These are phyloP conservation scores for Thalpophila matura DNA, from an alignment of 2,888 invertebrate species.

Conservation along the genomic window DNA sequence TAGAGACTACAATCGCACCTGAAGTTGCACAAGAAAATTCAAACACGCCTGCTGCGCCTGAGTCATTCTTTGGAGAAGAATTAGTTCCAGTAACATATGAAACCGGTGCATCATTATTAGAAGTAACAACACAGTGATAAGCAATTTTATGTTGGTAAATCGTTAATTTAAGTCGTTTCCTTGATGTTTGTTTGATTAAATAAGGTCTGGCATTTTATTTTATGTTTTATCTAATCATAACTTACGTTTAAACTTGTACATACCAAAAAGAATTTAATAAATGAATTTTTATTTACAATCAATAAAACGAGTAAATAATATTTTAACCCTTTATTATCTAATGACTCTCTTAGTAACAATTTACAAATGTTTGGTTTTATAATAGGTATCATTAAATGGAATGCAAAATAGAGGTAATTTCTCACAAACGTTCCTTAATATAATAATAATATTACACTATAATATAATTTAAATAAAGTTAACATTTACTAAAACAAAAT, in stretches of 20 bases:
- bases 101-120: conserved; percentile 78
- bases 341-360: conserved; percentile 83
- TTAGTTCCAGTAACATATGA: conserved; percentile 68
- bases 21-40: conserved; percentile 13
- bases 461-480: conserved; percentile 76
- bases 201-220: conserved; percentile 45
- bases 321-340: conserved; percentile 75
- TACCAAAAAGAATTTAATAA: conserved; percentile 19
- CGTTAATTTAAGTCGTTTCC: conserved; percentile 42
- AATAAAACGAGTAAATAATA: conserved; percentile 48
- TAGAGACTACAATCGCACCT: conserved; percentile 30
- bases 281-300: conserved; percentile 4
- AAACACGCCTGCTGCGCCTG: conserved; percentile 33
- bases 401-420: conserved; percentile 87
- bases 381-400: conserved; percentile 82
- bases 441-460: conserved; percentile 67
- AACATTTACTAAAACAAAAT: conserved; percentile 61
- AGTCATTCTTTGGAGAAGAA: conserved; percentile 11
- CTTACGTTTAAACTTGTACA: conserved; percentile 18
- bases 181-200: conserved; percentile 56
- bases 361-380: conserved; percentile 87
- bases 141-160: conserved; percentile 25
- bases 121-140: conserved; percentile 75
- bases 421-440: conserved; percentile 73
- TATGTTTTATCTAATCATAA: conserved; percentile 44